These are phyloP conservation scores for Heliconius hortense DNA, from an alignment of 2,888 invertebrate species.

Conservation along the genomic window DNA sequence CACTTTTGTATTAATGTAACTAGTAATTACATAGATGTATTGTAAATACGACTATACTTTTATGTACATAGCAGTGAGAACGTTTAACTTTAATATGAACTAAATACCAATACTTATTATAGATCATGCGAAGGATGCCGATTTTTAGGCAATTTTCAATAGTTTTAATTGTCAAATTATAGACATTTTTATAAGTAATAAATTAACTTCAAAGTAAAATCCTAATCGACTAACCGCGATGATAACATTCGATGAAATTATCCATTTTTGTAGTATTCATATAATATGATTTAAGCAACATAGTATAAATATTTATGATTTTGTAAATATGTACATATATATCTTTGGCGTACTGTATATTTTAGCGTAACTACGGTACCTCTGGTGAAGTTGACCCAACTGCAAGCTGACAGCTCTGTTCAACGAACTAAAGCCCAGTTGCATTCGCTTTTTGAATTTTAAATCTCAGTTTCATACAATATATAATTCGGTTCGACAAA, in stretches of 20 bases:
- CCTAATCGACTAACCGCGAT: no score
- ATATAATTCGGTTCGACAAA: not conserved
- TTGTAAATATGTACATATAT: not conserved
- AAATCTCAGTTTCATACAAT: not conserved
- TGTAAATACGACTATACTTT: not conserved
- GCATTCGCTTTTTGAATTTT: not conserved
- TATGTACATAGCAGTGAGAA: no score
- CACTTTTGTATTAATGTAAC: not conserved
- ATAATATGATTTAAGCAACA: no score
- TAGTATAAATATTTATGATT: no score
- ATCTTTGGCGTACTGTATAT: not conserved
- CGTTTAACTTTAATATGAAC: no score
- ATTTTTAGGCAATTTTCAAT: no score
- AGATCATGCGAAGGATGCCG: not conserved
- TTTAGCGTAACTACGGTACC: not conserved
- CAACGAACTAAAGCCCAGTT: not conserved
- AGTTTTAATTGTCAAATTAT: not conserved
- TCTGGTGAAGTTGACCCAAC: constrained; percentile 3
- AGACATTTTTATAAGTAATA: not conserved
- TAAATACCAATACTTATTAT: not conserved
- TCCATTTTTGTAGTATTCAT: no score
- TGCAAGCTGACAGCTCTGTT: constrained; percentile 8
- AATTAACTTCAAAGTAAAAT: not conserved
- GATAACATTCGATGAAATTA: no score
- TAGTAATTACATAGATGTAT: not conserved